Conservation (phyloP, 1,140 invertebrate species). For the Listronotus bonariensis region DNA sequence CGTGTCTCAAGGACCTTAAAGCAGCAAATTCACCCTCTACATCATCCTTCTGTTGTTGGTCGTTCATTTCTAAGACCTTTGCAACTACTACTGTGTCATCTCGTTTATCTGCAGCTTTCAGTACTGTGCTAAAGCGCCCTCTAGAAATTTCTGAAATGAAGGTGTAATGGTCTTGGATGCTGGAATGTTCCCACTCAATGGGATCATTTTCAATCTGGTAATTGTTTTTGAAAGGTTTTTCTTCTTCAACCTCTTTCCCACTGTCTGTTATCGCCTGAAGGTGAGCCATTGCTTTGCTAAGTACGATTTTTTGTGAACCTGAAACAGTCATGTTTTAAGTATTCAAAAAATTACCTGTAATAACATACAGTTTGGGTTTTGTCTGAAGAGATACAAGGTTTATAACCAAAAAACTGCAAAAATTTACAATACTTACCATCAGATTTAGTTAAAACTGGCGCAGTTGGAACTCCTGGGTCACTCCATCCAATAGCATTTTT, state of each 20-base stretch:
- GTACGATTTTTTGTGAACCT: conserved; percentile 68
- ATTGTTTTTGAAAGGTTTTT: conserved; percentile 69
- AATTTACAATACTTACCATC: conserved; percentile 54
- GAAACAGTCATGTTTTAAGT: background rate
- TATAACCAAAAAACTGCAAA: background rate
- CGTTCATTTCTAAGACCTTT: conserved; percentile 74
- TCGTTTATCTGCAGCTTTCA: conserved; percentile 78
- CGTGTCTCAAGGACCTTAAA: conserved; percentile 78
- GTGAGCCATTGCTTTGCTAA: conserved; percentile 80
- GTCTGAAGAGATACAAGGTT: background rate
- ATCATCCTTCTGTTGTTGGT: conserved; percentile 66
- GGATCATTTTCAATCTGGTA: conserved; percentile 76
- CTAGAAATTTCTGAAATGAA: conserved; percentile 80
- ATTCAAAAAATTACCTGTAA: too few relatives aligned
- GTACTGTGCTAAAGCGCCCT: conserved; percentile 80
- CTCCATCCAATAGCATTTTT: conserved; percentile 94
- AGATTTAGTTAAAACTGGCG: conserved; percentile 69
- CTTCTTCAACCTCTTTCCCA: conserved; percentile 70
- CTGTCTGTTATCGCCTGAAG: conserved; percentile 82
- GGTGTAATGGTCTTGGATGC: conserved; percentile 73
- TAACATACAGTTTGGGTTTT: too few relatives aligned
- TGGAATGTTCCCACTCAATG: conserved; percentile 70
- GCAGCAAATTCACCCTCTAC: conserved; percentile 82
- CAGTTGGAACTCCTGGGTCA: conserved; percentile 75
- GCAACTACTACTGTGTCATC: conserved; percentile 74